Evolutionary conservation across 2,113 vertebrate species (phyloP), one percentile per base, ranked within the genome.

Genomic region (Erythrocercus mccallii): DNA sequence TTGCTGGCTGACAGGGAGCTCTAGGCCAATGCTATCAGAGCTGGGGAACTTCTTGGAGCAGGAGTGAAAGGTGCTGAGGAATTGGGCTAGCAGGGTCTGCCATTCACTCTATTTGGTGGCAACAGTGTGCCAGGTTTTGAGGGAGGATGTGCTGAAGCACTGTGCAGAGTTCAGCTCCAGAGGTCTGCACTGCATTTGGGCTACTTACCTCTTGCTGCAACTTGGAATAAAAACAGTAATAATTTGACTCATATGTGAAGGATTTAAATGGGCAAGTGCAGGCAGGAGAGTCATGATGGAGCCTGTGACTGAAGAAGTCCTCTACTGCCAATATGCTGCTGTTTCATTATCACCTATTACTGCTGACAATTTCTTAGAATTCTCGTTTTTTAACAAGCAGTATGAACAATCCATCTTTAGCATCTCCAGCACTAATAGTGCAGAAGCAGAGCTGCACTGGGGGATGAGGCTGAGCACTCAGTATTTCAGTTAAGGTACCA

Each of bases 321-420:
- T 40, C 37, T 80, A 68, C 89, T 72, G 35, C 89, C 20, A 72
- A 16, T 73, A 77, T 64, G 48, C n/a, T 88, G 47, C 68, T 70
- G 74, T 94, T 96, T 98, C 97, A 98, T 98, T 98, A 97, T 92
- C 98, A 97, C 97, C 94, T 69, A 37, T 81, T 88, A 40, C 19
- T 15, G 53, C 44, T 38, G 74, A 88, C 38, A 86, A 58, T 61
- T 45, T 77, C 69, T 90, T 71, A 74, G 28, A 21, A 51, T 51
- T 22, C 18, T 53, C 42, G 19, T n/a, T 73, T 72, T 53, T 56
- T 45, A 88, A 80, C 87, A 51, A 79, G 48, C 80, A 47, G 10
- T 6, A 47, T 25, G 68, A 87, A 20, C 18, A 83, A 89, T 74
- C 70, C 82, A 62, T 64, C 74, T 48, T 79, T 78, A 95, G 84